Evolutionary conservation across 2,113 vertebrate species (phyloP), one percentile per base, ranked within the genome.

Genomic region (Thomomys bottae): DNA sequence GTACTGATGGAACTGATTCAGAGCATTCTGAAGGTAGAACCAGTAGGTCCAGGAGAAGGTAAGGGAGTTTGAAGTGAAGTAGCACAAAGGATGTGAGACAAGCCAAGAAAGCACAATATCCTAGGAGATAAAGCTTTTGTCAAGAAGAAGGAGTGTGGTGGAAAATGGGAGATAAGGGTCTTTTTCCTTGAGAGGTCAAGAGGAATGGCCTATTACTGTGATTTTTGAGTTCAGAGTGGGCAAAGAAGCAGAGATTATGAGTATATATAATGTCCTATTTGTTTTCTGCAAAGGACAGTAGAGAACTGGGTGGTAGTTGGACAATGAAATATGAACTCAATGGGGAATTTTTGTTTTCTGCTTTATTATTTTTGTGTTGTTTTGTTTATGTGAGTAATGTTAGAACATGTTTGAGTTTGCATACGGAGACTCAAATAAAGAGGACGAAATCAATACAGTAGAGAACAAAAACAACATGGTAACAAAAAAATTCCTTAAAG

Each of bases 81-180:
- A 34, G 57, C 34, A 34, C 54, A 59, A 86, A 36, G 72, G 26
- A 42, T 30, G 42, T 42, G 18, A 82, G 49, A 85, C 81, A 81
- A 83, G 24, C 28, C 28, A 40, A 28, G 26, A 36, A 77, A 30
- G 24, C 32, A 36, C 63, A 30, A 80, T 63, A 76, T 34, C 8
- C 61, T 34, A 21, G 54, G 83, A 71, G 61, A 26, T 83, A 34
- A 86, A 42, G 12, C 79, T 42, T 72, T 24, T 36, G 66, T 93
- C 73, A 61, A 8, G 72, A 89, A n/a, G n/a, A 40, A 81, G 89
- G 8, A 14, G 38, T 45, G 1, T 40, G 18, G 10, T 84, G 61
- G 87, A 84, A 78, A 73, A 40, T 84, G 9, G 83, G 66, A 95
- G 54, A 57, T 63, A 85, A 63, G n/a, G 30, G 32, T 17, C 78